These are phyloP conservation scores for Dromaius novaehollandiae DNA, from an alignment of 2,113 vertebrate species.

Conservation along the genomic window DNA sequence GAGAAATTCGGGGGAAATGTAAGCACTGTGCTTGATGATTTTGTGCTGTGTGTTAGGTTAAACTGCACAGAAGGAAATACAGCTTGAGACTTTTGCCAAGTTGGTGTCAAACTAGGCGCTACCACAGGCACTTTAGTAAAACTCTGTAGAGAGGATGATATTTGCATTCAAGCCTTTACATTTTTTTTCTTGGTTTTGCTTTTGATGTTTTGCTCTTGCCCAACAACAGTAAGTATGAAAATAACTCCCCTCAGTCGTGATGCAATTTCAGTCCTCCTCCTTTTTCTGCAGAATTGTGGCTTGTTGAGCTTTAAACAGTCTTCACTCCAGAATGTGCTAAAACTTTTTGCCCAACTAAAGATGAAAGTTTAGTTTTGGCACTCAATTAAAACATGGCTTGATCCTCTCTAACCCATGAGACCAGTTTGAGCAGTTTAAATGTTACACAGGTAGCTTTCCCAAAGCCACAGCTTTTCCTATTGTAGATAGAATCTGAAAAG, in stretches of 20 bases:
- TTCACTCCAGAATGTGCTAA: not conserved
- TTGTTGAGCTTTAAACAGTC: constrained; percentile 1
- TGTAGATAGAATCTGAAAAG: not conserved
- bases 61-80: not conserved
- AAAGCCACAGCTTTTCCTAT: not conserved
- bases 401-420: not conserved
- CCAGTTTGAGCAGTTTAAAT: not conserved
- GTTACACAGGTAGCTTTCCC: not conserved
- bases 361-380: constrained; percentile 2
- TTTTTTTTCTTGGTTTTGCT: constrained; percentile 22
- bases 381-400: not conserved
- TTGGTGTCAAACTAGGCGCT: constrained; percentile 29
- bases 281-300: constrained; percentile 1
- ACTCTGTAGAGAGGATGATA: not conserved
- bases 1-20: not conserved
- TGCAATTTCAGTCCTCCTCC: constrained; percentile 13
- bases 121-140: constrained; percentile 5
- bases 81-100: constrained; percentile 20
- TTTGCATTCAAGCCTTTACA: not conserved
- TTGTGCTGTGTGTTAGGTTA: not conserved
- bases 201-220: constrained; percentile 40
- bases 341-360: not conserved
- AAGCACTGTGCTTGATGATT: not conserved
- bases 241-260: not conserved
- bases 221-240: constrained; percentile 23